Conservation (phyloP, 1,140 invertebrate species). For the Brachionus koreanus region DNA sequence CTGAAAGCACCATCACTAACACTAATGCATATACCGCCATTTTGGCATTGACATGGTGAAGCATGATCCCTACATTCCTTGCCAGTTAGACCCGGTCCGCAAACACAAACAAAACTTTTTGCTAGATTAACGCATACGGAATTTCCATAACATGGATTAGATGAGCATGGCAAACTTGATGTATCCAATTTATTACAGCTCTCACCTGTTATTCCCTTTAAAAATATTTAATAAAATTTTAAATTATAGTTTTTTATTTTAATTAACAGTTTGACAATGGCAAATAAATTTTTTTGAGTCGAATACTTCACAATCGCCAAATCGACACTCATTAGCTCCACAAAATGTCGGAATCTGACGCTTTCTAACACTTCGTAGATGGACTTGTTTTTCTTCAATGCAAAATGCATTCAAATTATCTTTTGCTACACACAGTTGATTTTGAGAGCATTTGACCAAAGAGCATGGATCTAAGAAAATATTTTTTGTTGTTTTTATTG, state of each 20-base stretch:
- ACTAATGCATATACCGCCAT: constrained; percentile 13
- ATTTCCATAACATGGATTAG: constrained; percentile 34
- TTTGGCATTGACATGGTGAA: constrained; percentile 41
- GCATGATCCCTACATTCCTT: constrained; percentile 21
- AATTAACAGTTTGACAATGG: neutral
- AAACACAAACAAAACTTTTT: constrained; percentile 36
- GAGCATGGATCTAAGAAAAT: constrained; percentile 6
- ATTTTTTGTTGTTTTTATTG: neutral
- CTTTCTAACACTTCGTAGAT: neutral
- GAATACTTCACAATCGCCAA: constrained; percentile 38
- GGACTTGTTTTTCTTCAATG: neutral
- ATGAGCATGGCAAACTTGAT: neutral
- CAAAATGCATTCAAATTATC: constrained; percentile 8
- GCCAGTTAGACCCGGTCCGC: constrained; percentile 31
- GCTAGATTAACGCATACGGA: constrained; percentile 17
- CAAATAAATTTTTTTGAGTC: constrained; percentile 30
- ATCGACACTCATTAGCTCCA: constrained; percentile 35
- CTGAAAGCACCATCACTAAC: neutral
- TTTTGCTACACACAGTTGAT: neutral
- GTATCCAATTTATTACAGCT: constrained; percentile 30
- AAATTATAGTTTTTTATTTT: neutral
- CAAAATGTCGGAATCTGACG: constrained; percentile 25
- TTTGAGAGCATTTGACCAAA: neutral
- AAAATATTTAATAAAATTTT: neutral
- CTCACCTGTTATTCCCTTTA: constrained; percentile 5